Evolutionary conservation across 2,113 vertebrate genomes (phyloP).

Genomic region (Catharus fuscescens): DNA sequence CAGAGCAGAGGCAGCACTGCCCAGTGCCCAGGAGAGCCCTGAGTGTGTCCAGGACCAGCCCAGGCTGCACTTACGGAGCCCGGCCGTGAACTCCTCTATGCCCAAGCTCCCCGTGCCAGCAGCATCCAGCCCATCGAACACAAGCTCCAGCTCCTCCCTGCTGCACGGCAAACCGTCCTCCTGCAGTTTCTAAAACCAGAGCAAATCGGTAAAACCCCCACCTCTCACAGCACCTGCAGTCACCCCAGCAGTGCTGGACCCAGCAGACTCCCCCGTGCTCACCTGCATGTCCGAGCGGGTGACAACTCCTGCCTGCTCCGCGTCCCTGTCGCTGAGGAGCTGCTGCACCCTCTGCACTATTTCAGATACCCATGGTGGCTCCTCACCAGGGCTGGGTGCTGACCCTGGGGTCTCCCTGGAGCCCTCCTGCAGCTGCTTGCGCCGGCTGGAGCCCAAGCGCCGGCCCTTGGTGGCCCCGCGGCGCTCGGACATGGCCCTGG

Average conservation of each 20-base stretch:
- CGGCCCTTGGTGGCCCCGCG: conserved; percentile 62
- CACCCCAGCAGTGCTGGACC: fast-evolving
- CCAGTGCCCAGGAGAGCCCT: fast-evolving
- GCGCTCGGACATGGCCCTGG: conserved; percentile 52
- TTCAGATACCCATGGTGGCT: neutral
- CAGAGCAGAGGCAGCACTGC: neutral
- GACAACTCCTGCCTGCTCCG: conserved; percentile 44
- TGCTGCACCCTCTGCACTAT: conserved; percentile 26
- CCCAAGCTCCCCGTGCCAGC: conserved; percentile 58
- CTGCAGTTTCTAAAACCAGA: conserved; percentile 58
- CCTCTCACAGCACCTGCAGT: neutral
- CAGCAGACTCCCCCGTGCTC: neutral
- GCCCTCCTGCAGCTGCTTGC: conserved; percentile 36
- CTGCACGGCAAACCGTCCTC: conserved; percentile 38
- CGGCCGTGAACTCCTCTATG: conserved; percentile 58
- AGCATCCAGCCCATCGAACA: conserved; percentile 74
- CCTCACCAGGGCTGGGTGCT: fast-evolving
- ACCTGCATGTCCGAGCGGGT: conserved; percentile 72
- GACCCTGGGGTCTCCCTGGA: fast-evolving
- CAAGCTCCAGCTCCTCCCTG: conserved; percentile 61
- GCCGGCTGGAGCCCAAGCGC: conserved; percentile 80
- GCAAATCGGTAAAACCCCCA: neutral
- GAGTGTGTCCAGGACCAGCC: fast-evolving
- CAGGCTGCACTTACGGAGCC: conserved; percentile 67
- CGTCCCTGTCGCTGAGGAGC: conserved; percentile 27